These are phyloP conservation scores for Oncorhynchus tshawytscha DNA, from an alignment of 2,113 vertebrate genomes.

Conservation along the genomic window DNA sequence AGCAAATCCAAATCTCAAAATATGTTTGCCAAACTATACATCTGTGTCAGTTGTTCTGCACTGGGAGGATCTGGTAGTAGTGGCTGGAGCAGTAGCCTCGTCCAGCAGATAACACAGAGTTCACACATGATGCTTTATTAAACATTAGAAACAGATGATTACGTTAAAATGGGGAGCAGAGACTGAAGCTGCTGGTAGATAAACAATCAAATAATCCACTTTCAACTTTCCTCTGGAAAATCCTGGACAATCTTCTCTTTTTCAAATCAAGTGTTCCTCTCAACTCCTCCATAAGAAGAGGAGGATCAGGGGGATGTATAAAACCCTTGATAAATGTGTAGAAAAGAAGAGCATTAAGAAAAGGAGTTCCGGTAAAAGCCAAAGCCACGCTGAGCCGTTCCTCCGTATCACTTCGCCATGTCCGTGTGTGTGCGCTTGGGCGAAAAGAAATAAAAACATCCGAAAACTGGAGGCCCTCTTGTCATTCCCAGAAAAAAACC, in stretches of 20 bases:
- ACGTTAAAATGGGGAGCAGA: slow-evolving; percentile 22
- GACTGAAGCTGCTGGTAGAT: slow-evolving; percentile 50
- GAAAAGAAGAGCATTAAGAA: slow-evolving; percentile 54
- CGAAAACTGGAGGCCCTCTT: slow-evolving; percentile 23
- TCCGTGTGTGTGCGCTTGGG: slow-evolving; percentile 12
- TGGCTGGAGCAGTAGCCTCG: slow-evolving; percentile 1
- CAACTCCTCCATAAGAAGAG: slow-evolving; percentile 50
- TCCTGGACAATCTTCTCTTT: slow-evolving; percentile 7
- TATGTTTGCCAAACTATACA: not conserved
- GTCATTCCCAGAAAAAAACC: not conserved
- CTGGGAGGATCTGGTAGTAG: slow-evolving; percentile 11
- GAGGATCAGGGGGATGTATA: slow-evolving; percentile 46
- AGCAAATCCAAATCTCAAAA: too few relatives aligned
- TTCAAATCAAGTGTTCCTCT: slow-evolving; percentile 33
- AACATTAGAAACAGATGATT: slow-evolving; percentile 15
- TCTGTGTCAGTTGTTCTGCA: slow-evolving; percentile 1
- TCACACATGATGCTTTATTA: slow-evolving; percentile 28
- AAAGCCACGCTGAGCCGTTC: slow-evolving; percentile 34
- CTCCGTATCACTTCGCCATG: slow-evolving; percentile 26
- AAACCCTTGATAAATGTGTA: slow-evolving; percentile 53
- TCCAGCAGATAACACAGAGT: slow-evolving; percentile 12
- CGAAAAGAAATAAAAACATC: slow-evolving; percentile 37
- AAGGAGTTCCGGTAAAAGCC: slow-evolving; percentile 43
- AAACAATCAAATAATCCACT: slow-evolving; percentile 33
- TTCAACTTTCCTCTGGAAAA: slow-evolving; percentile 40